Percentiles rank a stretch among this genome's conserved stretches.
These are phyloP conservation scores for Neopipo cinnamomea DNA, from an alignment of 2,113 vertebrate species.

Conservation along the genomic window DNA sequence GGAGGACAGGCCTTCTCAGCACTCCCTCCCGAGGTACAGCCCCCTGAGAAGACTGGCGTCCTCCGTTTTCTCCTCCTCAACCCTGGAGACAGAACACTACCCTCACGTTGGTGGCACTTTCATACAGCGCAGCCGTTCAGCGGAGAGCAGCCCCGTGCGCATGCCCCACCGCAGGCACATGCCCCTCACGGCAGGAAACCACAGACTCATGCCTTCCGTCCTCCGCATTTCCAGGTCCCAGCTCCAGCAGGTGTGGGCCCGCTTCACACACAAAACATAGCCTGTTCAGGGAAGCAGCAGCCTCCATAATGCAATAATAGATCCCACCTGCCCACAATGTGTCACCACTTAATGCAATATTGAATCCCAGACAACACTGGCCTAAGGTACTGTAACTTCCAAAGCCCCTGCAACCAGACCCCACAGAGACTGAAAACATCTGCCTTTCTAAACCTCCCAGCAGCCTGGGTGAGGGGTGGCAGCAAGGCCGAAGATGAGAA, in stretches of 20 bases:
- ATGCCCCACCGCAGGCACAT: constrained; percentile 82
- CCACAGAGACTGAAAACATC: constrained; percentile 40
- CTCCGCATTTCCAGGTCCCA: constrained; percentile 91
- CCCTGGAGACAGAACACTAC: constrained; percentile 97
- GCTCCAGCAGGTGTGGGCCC: constrained; percentile 96
- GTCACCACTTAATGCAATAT: constrained; percentile 72
- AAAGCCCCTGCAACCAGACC: constrained; percentile 43
- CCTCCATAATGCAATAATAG: constrained; percentile 82
- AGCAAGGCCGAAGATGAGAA: constrained; percentile 38
- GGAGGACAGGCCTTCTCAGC: constrained; percentile 89
- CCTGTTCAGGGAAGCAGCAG: constrained; percentile 73
- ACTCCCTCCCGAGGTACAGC: constrained; percentile 90
- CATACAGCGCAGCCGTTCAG: constrained; percentile 98
- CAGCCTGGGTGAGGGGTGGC: not conserved
- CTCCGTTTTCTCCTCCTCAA: constrained; percentile 98
- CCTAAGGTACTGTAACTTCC: constrained; percentile 75
- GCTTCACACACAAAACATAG: constrained; percentile 96
- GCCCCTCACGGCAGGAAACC: constrained; percentile 83
- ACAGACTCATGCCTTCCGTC: constrained; percentile 91
- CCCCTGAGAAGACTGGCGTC: constrained; percentile 98
- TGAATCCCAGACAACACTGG: constrained; percentile 65
- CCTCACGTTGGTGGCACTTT: constrained; percentile 90
- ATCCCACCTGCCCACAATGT: constrained; percentile 61
- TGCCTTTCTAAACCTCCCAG: constrained; percentile 30
- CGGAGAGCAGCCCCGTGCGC: constrained; percentile 97